These are phyloP conservation scores for Andrena bucephala DNA, from an alignment of 2,888 invertebrate genomes.

Conservation along the genomic window DNA sequence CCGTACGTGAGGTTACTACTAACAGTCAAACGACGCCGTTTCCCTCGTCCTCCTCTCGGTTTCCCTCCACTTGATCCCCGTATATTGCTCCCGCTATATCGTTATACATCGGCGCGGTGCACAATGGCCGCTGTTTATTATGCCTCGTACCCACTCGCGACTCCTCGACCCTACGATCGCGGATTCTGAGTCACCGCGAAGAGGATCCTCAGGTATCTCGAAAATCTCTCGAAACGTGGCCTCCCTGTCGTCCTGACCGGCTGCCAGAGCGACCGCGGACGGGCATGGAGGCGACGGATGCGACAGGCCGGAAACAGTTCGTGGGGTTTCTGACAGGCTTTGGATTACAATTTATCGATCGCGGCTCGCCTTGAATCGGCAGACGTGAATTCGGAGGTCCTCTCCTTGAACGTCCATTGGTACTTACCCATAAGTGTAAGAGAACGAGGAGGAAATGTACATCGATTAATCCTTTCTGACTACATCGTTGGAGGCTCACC, in stretches of 20 bases:
- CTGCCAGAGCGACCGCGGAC: conserved; percentile 1
- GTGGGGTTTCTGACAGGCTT: conserved; percentile 9
- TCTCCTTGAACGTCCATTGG: background rate
- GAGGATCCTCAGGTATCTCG: conserved; percentile 26
- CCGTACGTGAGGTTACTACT: conserved; percentile 72
- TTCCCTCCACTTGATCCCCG: conserved; percentile 26
- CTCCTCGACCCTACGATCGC: conserved; percentile 59
- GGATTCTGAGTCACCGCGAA: conserved; percentile 61
- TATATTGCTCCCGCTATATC: conserved; percentile 38
- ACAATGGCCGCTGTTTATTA: conserved; percentile 54
- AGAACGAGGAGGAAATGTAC: background rate
- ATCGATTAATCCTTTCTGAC: conserved; percentile 6
- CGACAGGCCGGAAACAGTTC: conserved; percentile 59
- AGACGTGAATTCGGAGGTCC: background rate
- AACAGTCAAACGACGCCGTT: conserved; percentile 40
- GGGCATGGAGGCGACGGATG: conserved; percentile 8
- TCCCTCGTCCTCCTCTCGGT: conserved; percentile 21
- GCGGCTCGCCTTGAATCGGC: background rate
- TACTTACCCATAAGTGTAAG: too few relatives aligned
- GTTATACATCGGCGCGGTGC: conserved; percentile 10
- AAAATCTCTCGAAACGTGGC: conserved; percentile 45
- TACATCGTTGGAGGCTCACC: conserved; percentile 14
- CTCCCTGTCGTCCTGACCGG: conserved; percentile 5
- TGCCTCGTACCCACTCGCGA: conserved; percentile 53
- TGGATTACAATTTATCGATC: conserved; percentile 32